Conservation (phyloP, 2,888 invertebrate genomes). For the Rapana venosa region DNA sequence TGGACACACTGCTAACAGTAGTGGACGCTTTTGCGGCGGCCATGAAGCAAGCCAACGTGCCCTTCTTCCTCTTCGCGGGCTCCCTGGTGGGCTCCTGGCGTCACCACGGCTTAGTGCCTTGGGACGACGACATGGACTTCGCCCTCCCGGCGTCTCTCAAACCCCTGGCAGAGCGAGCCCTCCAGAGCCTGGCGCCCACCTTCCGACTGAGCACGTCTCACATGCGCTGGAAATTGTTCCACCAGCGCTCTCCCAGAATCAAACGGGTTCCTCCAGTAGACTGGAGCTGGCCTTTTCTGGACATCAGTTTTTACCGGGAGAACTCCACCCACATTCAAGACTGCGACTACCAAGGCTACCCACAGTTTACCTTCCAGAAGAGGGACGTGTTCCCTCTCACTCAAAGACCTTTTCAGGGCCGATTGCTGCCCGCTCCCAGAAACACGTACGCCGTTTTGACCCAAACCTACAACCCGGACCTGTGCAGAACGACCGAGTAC, state of each 20-base stretch:
- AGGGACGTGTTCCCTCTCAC: constrained; percentile 51
- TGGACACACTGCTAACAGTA: too few relatives aligned
- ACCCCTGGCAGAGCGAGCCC: not conserved
- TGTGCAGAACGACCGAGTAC: not conserved
- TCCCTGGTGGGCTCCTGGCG: not conserved
- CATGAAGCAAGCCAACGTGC: not conserved
- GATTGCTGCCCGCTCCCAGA: constrained; percentile 51
- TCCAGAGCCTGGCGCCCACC: not conserved
- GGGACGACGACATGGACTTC: not conserved
- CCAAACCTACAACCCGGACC: constrained; percentile 41
- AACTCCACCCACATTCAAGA: constrained; percentile 58
- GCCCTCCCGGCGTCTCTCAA: not conserved
- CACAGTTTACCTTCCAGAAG: constrained; percentile 45
- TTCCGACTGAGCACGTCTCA: not conserved
- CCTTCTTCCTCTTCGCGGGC: not conserved
- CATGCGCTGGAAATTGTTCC: constrained; percentile 51
- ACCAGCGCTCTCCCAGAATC: not conserved
- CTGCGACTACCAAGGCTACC: constrained; percentile 38
- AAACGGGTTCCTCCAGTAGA: too few relatives aligned
- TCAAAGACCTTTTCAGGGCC: constrained; percentile 50
- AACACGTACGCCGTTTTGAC: constrained; percentile 47
- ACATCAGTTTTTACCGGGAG: constrained; percentile 55
- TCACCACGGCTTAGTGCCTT: not conserved
- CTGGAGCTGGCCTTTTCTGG: constrained; percentile 58
- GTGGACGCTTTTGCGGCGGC: too few relatives aligned